A percentile compares a stretch with the other conserved stretches of the same genome.
Evolutionary conservation across 2,113 vertebrate species (phyloP).

Genomic region (Ictidomys tridecemlineatus): DNA sequence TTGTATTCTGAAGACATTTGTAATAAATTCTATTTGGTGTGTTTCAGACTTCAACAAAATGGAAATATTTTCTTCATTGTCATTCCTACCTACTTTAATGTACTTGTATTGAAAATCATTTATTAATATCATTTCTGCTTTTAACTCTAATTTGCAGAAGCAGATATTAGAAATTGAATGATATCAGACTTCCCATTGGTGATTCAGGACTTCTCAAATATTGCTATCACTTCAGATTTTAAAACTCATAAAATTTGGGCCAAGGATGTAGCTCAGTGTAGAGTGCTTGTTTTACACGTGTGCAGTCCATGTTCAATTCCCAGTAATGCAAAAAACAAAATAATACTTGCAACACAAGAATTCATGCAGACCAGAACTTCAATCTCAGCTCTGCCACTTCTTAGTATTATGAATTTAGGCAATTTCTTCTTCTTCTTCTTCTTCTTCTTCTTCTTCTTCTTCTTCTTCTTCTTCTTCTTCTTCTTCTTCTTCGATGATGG

Average conservation of each 20-base stretch:
- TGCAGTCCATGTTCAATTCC: too few species aligned
- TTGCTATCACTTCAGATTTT: neutral
- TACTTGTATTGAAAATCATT: neutral
- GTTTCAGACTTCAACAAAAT: constrained; percentile 1
- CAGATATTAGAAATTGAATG: neutral
- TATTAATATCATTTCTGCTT: constrained; percentile 1
- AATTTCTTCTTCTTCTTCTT: too few species aligned
- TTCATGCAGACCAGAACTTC: neutral
- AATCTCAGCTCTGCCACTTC: neutral
- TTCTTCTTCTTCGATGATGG: too few species aligned
- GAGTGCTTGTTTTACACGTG: too few species aligned
- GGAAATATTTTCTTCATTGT: neutral
- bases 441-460: too few species aligned
- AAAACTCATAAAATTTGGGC: neutral
- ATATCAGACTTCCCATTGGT: neutral
- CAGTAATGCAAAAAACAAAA: too few species aligned
- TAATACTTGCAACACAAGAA: neutral
- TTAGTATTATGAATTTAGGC: neutral
- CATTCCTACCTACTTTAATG: neutral
- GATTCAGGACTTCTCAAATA: neutral
- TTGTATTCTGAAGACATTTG: neutral
- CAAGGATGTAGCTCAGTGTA: too few species aligned
- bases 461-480: too few species aligned
- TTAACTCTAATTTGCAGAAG: neutral
- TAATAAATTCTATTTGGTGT: neutral